Evolutionary conservation across 2,888 invertebrate species (phyloP), one percentile per base, ranked within the genome.

Genomic region (Temnothorax rugatulus): DNA sequence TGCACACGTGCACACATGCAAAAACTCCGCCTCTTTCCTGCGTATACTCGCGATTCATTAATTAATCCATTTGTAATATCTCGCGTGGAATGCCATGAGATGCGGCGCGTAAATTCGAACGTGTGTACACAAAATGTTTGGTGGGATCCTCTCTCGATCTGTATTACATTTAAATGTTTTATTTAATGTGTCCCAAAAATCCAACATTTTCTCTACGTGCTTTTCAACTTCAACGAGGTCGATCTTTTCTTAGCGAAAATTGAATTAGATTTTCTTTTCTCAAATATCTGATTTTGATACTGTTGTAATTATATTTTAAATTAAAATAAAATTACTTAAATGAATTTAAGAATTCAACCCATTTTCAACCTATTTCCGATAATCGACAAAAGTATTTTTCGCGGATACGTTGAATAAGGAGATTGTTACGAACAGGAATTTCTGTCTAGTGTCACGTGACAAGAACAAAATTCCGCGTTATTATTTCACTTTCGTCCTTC

Each of bases 21-120:
- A 76, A 68, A 68, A 66, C 57, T 66, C 76, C 76, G 66, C 76
- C 82, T 38, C 8, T 38, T 79, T 61, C 79, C 71, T 64, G 76
- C 54, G 34, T 47, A 29, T 47, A n/a, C 59, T n/a, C 59, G 75
- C 66, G 54, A 66, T 66, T 66, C 66, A 57, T 66, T 83, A 83
- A 83, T 76, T 66, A 83, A 38, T 47, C 57, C 76, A 76, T 76
- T 76, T 57, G 81, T 61, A 75, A 64, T 59, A 21, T 83, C 59
- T 64, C 34, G n/a, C 50, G 11, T 38, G 64, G 66, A 69, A 81
- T 71, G 47, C 34, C 34, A 59, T 5, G 21, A 38, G 34, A 59
- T 34, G 57, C 25, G 41, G 15, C 57, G 57, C 44, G 44, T 13
- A 29, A 21, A 57, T 59, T 69, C 34, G 11, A 59, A 59, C 9